These are phyloP conservation scores for Brachypodius melanocephalos DNA, from an alignment of 2,113 vertebrate species.

Conservation along the genomic window DNA sequence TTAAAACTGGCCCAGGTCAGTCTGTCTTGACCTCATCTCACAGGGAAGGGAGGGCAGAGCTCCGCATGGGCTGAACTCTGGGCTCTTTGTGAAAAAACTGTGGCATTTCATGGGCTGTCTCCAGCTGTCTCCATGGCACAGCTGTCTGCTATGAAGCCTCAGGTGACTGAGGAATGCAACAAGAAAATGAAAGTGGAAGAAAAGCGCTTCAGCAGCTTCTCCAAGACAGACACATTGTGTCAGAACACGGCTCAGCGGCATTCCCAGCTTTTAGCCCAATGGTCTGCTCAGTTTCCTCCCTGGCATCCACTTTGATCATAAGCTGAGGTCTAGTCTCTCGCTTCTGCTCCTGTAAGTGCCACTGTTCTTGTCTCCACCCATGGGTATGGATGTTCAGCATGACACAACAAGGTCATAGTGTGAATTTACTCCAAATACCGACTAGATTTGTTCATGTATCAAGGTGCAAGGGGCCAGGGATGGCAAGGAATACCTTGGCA, in stretches of 20 bases:
- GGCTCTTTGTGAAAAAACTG: neutral
- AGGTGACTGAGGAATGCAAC: neutral
- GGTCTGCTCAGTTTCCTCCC: neutral
- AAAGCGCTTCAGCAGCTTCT: neutral
- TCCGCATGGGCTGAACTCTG: neutral
- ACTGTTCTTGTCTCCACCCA: fast-evolving
- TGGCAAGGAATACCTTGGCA: neutral
- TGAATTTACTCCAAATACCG: neutral
- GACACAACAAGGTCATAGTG: neutral
- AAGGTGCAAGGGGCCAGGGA: neutral
- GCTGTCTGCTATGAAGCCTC: neutral
- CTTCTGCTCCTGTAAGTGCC: neutral
- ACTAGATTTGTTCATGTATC: neutral
- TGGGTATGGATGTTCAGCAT: neutral
- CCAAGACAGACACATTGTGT: neutral
- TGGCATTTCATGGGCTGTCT: neutral
- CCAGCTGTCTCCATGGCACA: too few relatives aligned
- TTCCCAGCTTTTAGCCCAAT: neutral
- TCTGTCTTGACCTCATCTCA: neutral
- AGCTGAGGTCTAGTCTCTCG: neutral
- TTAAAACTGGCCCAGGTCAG: neutral
- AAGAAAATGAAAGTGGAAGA: neutral
- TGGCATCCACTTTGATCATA: neutral
- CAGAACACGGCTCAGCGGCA: neutral
- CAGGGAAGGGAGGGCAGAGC: neutral